These are phyloP conservation scores for Carposina sasakii DNA, from an alignment of 1,140 invertebrate species.

Conservation along the genomic window DNA sequence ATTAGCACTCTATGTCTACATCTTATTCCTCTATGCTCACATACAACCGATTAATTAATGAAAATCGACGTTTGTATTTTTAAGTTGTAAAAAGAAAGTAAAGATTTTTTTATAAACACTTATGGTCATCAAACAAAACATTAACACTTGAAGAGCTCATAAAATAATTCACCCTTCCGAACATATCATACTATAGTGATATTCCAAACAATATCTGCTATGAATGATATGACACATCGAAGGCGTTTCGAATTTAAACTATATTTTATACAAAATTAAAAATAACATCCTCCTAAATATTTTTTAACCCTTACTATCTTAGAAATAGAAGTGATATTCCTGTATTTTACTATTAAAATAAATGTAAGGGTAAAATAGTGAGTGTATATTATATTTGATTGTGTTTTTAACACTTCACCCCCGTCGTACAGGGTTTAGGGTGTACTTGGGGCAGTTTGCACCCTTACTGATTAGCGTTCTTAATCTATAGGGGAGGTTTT, in stretches of 20 bases:
- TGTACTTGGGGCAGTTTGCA: slow-evolving; percentile 52
- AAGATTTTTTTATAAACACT: too few species aligned
- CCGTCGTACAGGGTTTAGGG: slow-evolving; percentile 30
- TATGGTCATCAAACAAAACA: too few species aligned
- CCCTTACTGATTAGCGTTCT: slow-evolving; percentile 67
- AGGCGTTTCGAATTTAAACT: slow-evolving; percentile 65
- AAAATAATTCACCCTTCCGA: too few species aligned
- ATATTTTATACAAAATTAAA: slow-evolving; percentile 27
- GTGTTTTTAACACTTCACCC: slow-evolving; percentile 67
- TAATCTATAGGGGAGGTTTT: slow-evolving; percentile 60
- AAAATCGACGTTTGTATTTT: too few species aligned
- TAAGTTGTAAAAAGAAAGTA: too few species aligned
- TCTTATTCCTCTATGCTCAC: too few species aligned
- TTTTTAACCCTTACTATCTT: neutral
- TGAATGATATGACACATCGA: slow-evolving; percentile 67
- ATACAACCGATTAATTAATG: too few species aligned
- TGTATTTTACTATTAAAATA: too few species aligned
- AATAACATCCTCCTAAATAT: neutral
- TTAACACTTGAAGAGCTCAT: too few species aligned
- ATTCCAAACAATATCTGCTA: slow-evolving; percentile 63
- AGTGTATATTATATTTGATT: slow-evolving; percentile 56
- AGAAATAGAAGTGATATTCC: too few species aligned
- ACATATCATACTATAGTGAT: slow-evolving; percentile 45
- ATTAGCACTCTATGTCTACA: too few species aligned
- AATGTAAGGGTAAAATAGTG: slow-evolving; percentile 8